Base-by-base conservation (phyloP, 2,888 invertebrate genomes). In the Diadegma fenestrale region DNA sequence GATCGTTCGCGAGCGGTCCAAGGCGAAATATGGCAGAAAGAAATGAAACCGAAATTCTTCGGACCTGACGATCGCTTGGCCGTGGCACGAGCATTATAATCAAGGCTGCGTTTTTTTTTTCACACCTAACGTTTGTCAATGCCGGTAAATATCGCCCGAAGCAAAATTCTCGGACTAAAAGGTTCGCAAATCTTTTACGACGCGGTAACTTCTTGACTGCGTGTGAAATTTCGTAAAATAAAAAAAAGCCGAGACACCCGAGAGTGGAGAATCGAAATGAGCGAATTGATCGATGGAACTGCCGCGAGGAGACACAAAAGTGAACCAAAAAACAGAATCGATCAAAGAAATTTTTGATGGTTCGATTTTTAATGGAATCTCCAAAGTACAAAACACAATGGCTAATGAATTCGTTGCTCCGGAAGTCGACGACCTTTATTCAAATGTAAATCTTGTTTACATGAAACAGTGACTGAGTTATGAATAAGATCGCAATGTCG, bases 311-410 rank as follows among this genome's bases (percentile, higher is more conserved):
- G 33, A 26, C 8, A 63, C 1, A n/a, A 63, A n/a, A 17, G 12
- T 37, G 10, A 12, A 33, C 45, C 41, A 43, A 37, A 43, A 14
- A 63, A 63, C 48, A 14, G 41, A 30, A 33, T 63, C 51, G 63
- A 73, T 72, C n/a, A 1, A 19, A 48, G n/a, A n/a, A 68, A 37
- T 73, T 80, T 68, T 77, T 63, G 84, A 78, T 63, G 69, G 73
- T 75, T 58, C 45, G 41, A 14, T 51, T 58, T 51, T 58, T 19
- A 48, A 48, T 63, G 48, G 61, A 76, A 71, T 71, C 68, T 73
- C 12, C 37, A 43, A n/a, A 75, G 51, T 2, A 61, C 30, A 66
- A 71, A 76, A 45, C 30, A 64, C 37, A n/a, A 30, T 26, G 43
- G 30, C 10, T 64, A 10, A 37, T 37, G 48, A 63, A 41, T 80